Percentiles rank a stretch among this genome's conserved stretches.
These are phyloP conservation scores for Rhinichthys klamathensis DNA, from an alignment of 2,113 vertebrate genomes.

Conservation along the genomic window DNA sequence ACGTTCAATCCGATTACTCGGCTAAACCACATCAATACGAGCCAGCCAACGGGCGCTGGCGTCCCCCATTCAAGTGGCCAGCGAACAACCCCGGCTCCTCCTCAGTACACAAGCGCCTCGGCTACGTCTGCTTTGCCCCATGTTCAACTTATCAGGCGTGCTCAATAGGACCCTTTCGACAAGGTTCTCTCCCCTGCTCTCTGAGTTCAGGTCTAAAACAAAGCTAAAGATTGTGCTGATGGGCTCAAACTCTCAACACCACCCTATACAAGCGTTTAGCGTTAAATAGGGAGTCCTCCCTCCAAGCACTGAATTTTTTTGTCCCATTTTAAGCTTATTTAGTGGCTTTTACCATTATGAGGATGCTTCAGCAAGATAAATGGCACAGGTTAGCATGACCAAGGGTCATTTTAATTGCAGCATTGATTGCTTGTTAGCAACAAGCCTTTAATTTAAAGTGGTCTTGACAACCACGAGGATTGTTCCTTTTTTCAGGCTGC, in stretches of 20 bases:
- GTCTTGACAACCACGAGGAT: constrained; percentile 90
- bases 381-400: constrained; percentile 65
- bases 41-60: constrained; percentile 86
- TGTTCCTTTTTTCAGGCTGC: constrained; percentile 72
- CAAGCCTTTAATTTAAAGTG: constrained; percentile 80
- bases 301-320: constrained; percentile 45
- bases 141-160: constrained; percentile 86
- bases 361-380: constrained; percentile 62
- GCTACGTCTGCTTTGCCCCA: constrained; percentile 80
- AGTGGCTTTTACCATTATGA: constrained; percentile 59
- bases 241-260: constrained; percentile 71
- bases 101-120: constrained; percentile 88
- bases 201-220: constrained; percentile 71
- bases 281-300: constrained; percentile 53
- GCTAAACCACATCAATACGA: constrained; percentile 94
- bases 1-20: constrained; percentile 98
- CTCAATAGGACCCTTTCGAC: constrained; percentile 88
- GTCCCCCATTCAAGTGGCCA: constrained; percentile 88
- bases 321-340: constrained; percentile 53
- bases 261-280: constrained; percentile 48
- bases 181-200: constrained; percentile 80
- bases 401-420: constrained; percentile 72
- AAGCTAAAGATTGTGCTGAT: constrained; percentile 76
- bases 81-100: constrained; percentile 86
- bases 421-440: constrained; percentile 73